Evolutionary conservation across 1,140 invertebrate genomes (phyloP).

Genomic region (Trypoxylus dichotomus): DNA sequence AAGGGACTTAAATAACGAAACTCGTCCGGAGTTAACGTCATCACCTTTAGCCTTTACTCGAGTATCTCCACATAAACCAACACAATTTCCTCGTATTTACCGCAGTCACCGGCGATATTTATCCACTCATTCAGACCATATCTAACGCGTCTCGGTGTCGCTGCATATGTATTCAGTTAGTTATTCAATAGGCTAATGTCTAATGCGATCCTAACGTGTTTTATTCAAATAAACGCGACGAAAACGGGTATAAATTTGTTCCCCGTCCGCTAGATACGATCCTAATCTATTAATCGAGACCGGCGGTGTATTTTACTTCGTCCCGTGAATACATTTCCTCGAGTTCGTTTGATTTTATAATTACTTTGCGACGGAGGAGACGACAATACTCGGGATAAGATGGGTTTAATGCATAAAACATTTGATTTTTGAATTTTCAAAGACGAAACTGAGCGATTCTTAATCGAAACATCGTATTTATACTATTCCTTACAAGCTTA

Average conservation of each 20-base stretch:
- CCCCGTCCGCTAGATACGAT: background rate
- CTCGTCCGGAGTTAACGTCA: background rate
- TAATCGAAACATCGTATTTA: too few relatives aligned
- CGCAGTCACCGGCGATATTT: background rate
- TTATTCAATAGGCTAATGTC: slow-evolving; percentile 7
- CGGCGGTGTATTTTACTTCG: too few relatives aligned
- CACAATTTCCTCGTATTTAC: background rate
- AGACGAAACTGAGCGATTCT: too few relatives aligned
- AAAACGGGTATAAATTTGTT: slow-evolving; percentile 5
- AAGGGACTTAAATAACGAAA: too few relatives aligned
- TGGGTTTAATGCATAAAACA: too few relatives aligned
- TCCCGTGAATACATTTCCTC: too few relatives aligned
- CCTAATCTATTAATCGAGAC: background rate
- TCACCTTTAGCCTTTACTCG: background rate
- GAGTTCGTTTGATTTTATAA: background rate
- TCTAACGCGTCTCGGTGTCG: background rate
- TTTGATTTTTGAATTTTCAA: too few relatives aligned
- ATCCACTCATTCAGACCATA: background rate
- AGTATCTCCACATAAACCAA: background rate
- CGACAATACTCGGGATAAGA: too few relatives aligned
- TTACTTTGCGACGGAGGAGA: background rate
- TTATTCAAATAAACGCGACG: background rate
- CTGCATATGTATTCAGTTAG: background rate
- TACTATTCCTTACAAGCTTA: too few relatives aligned
- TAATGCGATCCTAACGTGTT: background rate